These are phyloP conservation scores for Drosophila ironensis DNA, from an alignment of 1,140 invertebrate genomes.

Conservation along the genomic window DNA sequence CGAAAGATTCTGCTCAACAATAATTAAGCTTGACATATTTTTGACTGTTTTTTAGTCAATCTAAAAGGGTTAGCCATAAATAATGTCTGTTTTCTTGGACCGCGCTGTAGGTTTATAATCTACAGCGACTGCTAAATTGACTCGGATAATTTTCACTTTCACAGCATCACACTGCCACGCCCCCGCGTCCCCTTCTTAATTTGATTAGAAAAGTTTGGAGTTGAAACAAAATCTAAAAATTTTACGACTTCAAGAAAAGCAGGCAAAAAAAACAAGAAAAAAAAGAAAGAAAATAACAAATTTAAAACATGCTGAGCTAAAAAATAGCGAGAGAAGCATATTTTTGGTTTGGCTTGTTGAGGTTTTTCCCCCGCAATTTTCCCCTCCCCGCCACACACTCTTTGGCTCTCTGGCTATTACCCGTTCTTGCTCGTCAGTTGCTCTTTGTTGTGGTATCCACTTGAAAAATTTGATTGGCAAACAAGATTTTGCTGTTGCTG, in stretches of 20 bases:
- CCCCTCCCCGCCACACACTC: background rate
- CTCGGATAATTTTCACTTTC: conserved; percentile 72
- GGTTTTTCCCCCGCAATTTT: conserved; percentile 10
- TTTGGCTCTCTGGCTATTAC: conserved; percentile 14
- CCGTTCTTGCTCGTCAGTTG: conserved; percentile 10
- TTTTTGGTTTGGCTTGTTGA: conserved; percentile 20
- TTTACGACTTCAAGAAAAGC: conserved; percentile 14
- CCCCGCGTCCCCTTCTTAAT: conserved; percentile 52
- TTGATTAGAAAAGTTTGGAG: conserved; percentile 74
- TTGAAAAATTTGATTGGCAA: conserved; percentile 47
- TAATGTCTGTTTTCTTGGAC: background rate
- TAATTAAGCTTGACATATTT: no score
- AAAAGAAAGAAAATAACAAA: background rate
- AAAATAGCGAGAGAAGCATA: conserved; percentile 10
- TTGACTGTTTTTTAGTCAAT: no score
- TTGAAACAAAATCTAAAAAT: conserved; percentile 13
- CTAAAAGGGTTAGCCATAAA: background rate
- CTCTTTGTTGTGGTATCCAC: conserved; percentile 43
- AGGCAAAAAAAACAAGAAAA: background rate
- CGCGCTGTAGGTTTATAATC: background rate
- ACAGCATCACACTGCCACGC: conserved; percentile 25
- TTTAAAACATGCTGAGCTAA: no score
- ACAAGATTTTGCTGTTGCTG: conserved; percentile 23
- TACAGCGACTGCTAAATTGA: conserved; percentile 44
- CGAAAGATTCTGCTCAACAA: no score